phyloP scores from a whole-genome alignment of 2,113 vertebrate genomes.

The Grantiella picta region DNA sequence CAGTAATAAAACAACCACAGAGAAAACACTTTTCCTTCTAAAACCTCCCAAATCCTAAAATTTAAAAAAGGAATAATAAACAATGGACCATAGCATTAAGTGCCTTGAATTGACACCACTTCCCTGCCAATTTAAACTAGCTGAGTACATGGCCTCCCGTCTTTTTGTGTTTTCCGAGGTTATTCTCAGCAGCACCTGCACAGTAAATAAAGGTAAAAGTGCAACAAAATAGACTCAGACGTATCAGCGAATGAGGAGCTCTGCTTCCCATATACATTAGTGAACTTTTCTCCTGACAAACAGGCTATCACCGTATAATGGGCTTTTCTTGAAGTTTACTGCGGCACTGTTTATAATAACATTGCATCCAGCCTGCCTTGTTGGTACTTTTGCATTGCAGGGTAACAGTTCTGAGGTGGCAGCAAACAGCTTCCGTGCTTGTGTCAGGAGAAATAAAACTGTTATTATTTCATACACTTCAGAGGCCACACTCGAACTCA shows the following conservation, averaged over 20 bases:
- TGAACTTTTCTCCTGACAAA: slow-evolving; percentile 64
- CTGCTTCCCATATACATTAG: slow-evolving; percentile 54
- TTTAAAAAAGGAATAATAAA: background rate
- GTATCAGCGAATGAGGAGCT: slow-evolving; percentile 1
- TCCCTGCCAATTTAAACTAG: slow-evolving; percentile 14
- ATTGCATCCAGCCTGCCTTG: slow-evolving; percentile 71
- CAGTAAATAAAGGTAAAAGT: slow-evolving; percentile 61
- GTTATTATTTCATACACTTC: slow-evolving; percentile 83
- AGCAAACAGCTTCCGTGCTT: slow-evolving; percentile 65
- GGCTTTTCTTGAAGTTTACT: slow-evolving; percentile 68
- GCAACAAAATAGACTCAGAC: slow-evolving; percentile 27
- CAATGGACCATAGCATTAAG: background rate
- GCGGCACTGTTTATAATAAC: slow-evolving; percentile 70
- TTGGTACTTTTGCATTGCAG: slow-evolving; percentile 70
- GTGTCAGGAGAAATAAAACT: slow-evolving; percentile 82
- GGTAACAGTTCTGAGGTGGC: slow-evolving; percentile 71
- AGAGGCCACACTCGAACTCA: slow-evolving; percentile 76
- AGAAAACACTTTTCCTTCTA: background rate
- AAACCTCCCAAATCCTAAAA: background rate
- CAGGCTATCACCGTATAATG: slow-evolving; percentile 66
- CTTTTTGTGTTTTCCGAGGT: slow-evolving; percentile 25
- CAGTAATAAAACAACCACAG: background rate
- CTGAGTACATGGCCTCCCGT: background rate
- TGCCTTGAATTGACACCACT: background rate
- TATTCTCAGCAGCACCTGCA: slow-evolving; percentile 49